Evolutionary conservation across 2,113 vertebrate genomes (phyloP), one percentile per base, ranked within the genome.

Genomic region (Tyrannus savana): DNA sequence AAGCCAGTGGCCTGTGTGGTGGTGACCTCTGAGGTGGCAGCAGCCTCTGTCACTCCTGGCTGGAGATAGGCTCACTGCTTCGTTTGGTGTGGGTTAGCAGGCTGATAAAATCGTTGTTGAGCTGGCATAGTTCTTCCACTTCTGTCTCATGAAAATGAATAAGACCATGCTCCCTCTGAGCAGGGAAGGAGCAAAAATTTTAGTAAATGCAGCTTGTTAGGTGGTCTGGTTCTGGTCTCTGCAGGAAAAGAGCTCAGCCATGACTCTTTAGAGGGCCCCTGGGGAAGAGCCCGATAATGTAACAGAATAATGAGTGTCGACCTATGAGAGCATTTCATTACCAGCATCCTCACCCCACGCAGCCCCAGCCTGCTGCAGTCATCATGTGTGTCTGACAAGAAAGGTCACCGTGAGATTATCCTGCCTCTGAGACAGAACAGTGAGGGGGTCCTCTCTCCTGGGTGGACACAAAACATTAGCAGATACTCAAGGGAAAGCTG

Each of bases 251-350:
- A 96, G 69, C 88, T 96, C 92, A 96, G 79, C 76, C 12, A 2
- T 92, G 88, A 89, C 86, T 90, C 76, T 89, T 75, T 90, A 90
- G 69, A 93, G 69, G n/a, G 86, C 71, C 88, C 77, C 92, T 93
- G 86, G 93, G 88, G 92, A 94, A 88, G 12, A 96, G n/a, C 37
- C 88, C 4, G 4, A 19, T 90, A 94, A 90, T 81, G 86, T 92
- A 89, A 77, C 17, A 16, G 92, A 93, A 95, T 96, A 96, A 96
- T 92, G 93, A 97, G 77, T 87, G 88, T 95, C 2, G 5, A 88
- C 80, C 95, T 96, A 75, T 53, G 92, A 93, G 94, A 94, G 83
- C 76, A 87, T 93, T 96, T 94, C 86, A 93, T 90, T 96, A 89
- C 46, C 86, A 87, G 69, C 56, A 75, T 90, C 69, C 60, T 88